Evolutionary conservation across 1,140 invertebrate genomes (phyloP).

Genomic region (Latrodectus geometricus): DNA sequence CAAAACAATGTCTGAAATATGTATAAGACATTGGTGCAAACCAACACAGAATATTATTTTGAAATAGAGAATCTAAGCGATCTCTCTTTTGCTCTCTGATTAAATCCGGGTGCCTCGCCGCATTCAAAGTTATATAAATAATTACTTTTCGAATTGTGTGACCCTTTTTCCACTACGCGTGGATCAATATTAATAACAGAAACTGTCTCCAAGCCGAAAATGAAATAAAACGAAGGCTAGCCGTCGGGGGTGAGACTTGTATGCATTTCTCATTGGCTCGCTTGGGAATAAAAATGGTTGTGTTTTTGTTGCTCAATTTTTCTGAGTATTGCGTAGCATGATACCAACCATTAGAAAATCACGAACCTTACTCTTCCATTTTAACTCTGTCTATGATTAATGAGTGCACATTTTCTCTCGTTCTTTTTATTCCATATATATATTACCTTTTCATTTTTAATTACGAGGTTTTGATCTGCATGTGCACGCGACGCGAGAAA

Average conservation of each 20-base stretch:
- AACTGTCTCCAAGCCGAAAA: slow-evolving; percentile 19
- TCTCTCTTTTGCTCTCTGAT: no score
- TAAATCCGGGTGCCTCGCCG: no score
- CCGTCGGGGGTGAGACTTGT: not conserved
- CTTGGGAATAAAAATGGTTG: not conserved
- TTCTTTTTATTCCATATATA: slow-evolving; percentile 26
- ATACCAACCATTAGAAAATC: slow-evolving; percentile 51
- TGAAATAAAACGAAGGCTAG: slow-evolving; percentile 4
- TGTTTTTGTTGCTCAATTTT: slow-evolving; percentile 53
- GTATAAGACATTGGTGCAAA: no score
- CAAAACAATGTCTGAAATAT: no score
- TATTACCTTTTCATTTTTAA: slow-evolving; percentile 59
- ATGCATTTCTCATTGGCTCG: slow-evolving; percentile 7
- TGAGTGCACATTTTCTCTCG: slow-evolving; percentile 24
- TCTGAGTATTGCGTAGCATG: slow-evolving; percentile 48
- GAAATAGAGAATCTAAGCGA: not conserved
- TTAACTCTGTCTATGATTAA: slow-evolving; percentile 48
- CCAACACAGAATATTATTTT: not conserved
- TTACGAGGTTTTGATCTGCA: slow-evolving; percentile 45
- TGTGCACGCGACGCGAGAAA: slow-evolving; percentile 27
- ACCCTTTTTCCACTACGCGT: not conserved
- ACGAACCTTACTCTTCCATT: slow-evolving; percentile 33
- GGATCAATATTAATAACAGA: slow-evolving; percentile 48
- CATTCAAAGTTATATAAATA: slow-evolving; percentile 26
- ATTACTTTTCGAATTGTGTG: slow-evolving; percentile 13